Base-by-base conservation (phyloP, 2,888 invertebrate genomes). In the Oscheius sp. region DNA sequence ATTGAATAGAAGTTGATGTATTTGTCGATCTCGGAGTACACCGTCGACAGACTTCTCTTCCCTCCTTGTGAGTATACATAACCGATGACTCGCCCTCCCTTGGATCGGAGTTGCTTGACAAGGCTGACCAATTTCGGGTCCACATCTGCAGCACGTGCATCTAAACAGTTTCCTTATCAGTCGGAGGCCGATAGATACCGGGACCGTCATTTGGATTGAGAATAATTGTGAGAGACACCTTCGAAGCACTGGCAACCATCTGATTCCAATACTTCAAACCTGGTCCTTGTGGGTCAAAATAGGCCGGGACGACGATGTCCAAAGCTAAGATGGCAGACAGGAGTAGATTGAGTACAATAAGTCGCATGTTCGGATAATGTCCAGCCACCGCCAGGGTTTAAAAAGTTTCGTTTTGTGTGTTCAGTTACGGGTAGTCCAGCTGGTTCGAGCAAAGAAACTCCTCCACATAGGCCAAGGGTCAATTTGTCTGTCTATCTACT, bases 281-380 rank as follows among this genome's bases (percentile, higher is more conserved):
- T 1, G 21, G 45, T 1, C 52, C 52, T 5, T 25, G 25, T 3
- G 66, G 66, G 25, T 66, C 49, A 29, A 66, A 52, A 18, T 66
- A 66, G 7, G 66, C 49, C 9, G 66, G 66, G 52, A 66, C 66
- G n/a, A 66, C 18, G 35, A 66, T 66, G 35, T 66, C 66, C 66
- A 66, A 49, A 6, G n/a, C 29, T 5, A 66, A 12, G n/a, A 29
- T 12, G 29, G 46, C 6, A 9, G 59, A 2, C 12, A 59, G 27
- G 18, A 63, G 56, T n/a, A n/a, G n/a, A n/a, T 9, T 6, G 35
- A 35, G 35, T 35, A 9, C 9, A 35, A 35, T 6, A 9, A 35
- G 35, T 6, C 3, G 35, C 35, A 35, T 35, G 9, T 3, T 9
- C 35, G 9, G 35, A 9, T 35, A 35, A 9, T 35, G 35, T 9